Base-by-base conservation (phyloP, 2,113 vertebrate genomes). In the Tangachromis dhanisi region DNA sequence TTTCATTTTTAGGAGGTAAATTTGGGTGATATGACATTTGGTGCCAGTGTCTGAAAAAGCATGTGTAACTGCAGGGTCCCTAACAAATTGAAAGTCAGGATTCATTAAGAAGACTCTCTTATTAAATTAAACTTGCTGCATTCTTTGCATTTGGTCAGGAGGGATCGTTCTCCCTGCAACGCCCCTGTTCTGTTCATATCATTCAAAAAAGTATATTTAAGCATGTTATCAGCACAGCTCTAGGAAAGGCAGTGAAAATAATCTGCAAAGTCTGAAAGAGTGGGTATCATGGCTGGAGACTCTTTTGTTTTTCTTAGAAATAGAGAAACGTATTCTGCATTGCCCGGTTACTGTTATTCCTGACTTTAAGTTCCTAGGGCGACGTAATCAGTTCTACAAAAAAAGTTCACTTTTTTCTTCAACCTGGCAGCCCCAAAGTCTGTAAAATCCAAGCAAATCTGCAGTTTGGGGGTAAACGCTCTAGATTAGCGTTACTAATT, bases 51-150 rank as follows among this genome's bases (percentile, higher is more conserved):
- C 42, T 76, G 42, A 76, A 76, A 76, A 76, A 47, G 16, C 24
- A 78, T 53, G 29, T 71, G 26, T 3, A 45, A 26, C 66, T 24
- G 26, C 73, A 78, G 10, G 7, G 26, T 51, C 45, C 45, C 45
- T 78, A 78, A 78, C 45, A 51, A 53, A 63, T 53, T 76, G 24
- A 35, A 78, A 80, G 55, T 83, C 71, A 26, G 84, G 24, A 83
- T 68, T 80, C 38, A 81, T 73, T 38, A 83, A 49, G 29, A 49
- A 81, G 19, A 47, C 49, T 38, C 19, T 54, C 7, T 57, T 42
- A n/a, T 42, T n/a, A 2, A 51, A 17, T 53, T 51, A 33, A 33
- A 51, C 26, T 78, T 78, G 16, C 45, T 78, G 17, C 26, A n/a
- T 51, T 78, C 45, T 42, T 63, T 5, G 8, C 16, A 47, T 55